phyloP scores from a whole-genome alignment of 2,888 invertebrate genomes.

The Drosophila algonquin region DNA sequence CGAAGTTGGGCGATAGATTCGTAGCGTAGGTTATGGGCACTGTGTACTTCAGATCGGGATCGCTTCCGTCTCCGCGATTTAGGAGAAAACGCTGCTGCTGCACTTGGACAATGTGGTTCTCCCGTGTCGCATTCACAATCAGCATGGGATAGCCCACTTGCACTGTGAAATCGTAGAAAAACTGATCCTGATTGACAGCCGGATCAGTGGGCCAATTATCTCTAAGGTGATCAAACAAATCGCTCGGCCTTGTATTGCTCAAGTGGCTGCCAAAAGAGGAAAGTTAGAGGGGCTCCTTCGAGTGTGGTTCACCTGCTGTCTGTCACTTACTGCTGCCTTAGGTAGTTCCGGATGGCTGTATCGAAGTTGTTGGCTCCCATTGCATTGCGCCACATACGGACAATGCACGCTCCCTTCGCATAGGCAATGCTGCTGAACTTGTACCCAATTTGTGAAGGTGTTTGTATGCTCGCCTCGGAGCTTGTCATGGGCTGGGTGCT shows the following conservation, averaged over 20 bases:
- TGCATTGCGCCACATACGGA: constrained; percentile 88
- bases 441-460: constrained; percentile 85
- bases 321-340: constrained; percentile 84
- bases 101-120: constrained; percentile 40
- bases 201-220: constrained; percentile 68
- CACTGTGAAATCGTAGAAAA: constrained; percentile 87
- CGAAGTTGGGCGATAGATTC: constrained; percentile 60
- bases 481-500: constrained; percentile 86
- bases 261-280: constrained; percentile 54
- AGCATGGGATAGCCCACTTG: constrained; percentile 88
- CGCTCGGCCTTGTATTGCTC: constrained; percentile 84
- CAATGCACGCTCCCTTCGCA: constrained; percentile 87
- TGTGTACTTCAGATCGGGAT: constrained; percentile 64
- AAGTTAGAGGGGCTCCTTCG: too few relatives aligned
- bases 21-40: constrained; percentile 80
- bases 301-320: background rate
- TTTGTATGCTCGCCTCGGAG: constrained; percentile 84
- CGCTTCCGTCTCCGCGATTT: constrained; percentile 54
- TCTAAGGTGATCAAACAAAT: constrained; percentile 85
- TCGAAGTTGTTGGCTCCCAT: constrained; percentile 85
- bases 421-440: constrained; percentile 87
- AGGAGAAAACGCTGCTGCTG: constrained; percentile 74
- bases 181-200: constrained; percentile 73
- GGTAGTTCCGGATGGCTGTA: constrained; percentile 85
- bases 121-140: constrained; percentile 81